A percentile compares a stretch with the other conserved stretches of the same genome.
Conservation (phyloP, 2,888 invertebrate species). For the Tipula confusa region DNA sequence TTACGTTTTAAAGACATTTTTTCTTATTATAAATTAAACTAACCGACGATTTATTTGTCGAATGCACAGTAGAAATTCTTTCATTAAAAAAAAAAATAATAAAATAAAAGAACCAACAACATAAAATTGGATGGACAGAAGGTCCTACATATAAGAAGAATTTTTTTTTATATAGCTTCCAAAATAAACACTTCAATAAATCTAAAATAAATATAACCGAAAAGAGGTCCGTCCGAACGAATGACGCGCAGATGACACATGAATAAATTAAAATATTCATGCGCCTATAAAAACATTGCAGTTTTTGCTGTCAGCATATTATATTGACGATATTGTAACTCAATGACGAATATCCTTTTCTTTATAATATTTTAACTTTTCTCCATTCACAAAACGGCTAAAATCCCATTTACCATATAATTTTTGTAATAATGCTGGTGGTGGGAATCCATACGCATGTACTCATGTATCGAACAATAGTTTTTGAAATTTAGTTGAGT, state of each 20-base stretch:
- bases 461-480: neutral
- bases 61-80: neutral
- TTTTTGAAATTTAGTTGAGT: neutral
- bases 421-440: neutral
- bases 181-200: constrained; percentile 12
- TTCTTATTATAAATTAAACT: neutral
- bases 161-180: neutral
- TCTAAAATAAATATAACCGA: neutral
- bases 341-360: constrained; percentile 20
- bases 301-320: neutral
- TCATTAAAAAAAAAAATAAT: no score
- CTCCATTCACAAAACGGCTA: neutral
- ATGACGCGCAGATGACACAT: neutral
- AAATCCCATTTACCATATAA: neutral
- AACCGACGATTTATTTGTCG: neutral
- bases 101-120: no score
- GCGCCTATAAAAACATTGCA: constrained; percentile 9
- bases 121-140: neutral
- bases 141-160: neutral
- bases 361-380: constrained; percentile 15
- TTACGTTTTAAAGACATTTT: no score
- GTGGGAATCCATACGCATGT: no score
- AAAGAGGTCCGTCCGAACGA: neutral
- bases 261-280: neutral
- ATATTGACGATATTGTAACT: neutral